phyloP scores from a whole-genome alignment of 2,888 invertebrate species.

The Drosophila parthenogenetica region DNA sequence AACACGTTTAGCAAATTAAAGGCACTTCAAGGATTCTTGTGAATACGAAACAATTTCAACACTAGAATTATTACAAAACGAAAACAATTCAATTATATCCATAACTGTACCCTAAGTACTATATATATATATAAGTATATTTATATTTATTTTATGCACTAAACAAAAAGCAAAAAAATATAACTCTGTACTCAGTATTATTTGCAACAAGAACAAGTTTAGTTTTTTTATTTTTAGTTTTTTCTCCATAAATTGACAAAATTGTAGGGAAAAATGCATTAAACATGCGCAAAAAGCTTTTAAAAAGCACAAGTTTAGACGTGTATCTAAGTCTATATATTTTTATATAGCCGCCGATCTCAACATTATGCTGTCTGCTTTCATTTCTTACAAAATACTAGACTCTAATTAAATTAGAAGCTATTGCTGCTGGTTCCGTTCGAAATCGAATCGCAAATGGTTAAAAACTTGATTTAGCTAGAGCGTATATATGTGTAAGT shows the following conservation, averaged over 20 bases:
- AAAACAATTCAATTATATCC: conserved; percentile 48
- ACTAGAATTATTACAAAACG: conserved; percentile 48
- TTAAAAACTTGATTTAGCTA: conserved; percentile 47
- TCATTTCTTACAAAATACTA: conserved; percentile 43
- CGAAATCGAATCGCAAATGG: conserved; percentile 16
- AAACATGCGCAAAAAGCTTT: conserved; percentile 48
- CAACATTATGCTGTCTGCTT: conserved; percentile 21
- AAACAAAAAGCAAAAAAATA: conserved; percentile 28
- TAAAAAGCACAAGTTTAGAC: conserved; percentile 53
- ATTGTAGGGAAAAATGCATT: conserved; percentile 65
- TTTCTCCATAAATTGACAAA: conserved; percentile 65
- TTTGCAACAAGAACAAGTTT: conserved; percentile 53
- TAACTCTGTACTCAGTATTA: conserved; percentile 20
- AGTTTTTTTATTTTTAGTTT: neutral
- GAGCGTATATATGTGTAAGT: conserved; percentile 17
- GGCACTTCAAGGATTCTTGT: conserved; percentile 75
- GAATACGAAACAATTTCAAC: conserved; percentile 63
- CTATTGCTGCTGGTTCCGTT: conserved; percentile 42
- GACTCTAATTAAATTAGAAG: conserved; percentile 62
- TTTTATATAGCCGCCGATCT: conserved; percentile 28
- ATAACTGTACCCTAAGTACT: conserved; percentile 24
- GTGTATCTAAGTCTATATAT: conserved; percentile 9
- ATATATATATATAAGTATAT: conserved; percentile 11
- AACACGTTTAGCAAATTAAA: conserved; percentile 78
- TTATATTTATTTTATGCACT: conserved; percentile 29